Evolutionary conservation across 2,888 invertebrate species (phyloP), one percentile per base, ranked within the genome.

Genomic region (Laothoe populi): DNA sequence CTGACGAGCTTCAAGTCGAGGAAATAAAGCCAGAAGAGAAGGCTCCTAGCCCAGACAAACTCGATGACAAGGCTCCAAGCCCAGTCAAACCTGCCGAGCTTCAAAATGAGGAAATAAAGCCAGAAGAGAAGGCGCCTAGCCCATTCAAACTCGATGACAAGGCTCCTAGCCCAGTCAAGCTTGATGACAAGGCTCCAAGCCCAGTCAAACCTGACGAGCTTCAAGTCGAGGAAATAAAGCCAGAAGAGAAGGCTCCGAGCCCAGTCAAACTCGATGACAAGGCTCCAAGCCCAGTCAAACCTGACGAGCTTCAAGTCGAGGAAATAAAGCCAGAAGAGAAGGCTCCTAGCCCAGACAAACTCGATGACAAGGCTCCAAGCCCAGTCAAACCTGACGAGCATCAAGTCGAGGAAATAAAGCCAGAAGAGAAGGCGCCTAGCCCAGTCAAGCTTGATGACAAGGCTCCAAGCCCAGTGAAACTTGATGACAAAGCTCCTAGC

Each of bases 61-160:
- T 42, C 1, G 65, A 65, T 1, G 66, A 71, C 0, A 71, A 66
- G 21, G 35, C 19, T 11, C 19, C 60, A 0, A 70, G 67, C 13
- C 53, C 44, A 0, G 42, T 44, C 38, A 38, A 38, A 11, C 38
- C 38, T 10, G 38, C 4, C 11, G 38, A 38, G 26, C 26, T 26
- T 26, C 4, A 26, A 26, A 26, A 26, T 3, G 7, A 26, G 7
- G 26, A 26, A 3, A 26, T 26, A 4, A 57, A 46, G 13, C 8
- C 10, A 2, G 61, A 46, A 7, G 59, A 63, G 1, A 59, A 46
- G 42, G 58, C 38, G 0, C 21, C 58, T 11, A 42, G 46, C 49
- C 38, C 48, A 35, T n/a, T 42, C 13, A 26, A 57, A 16, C 40
- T 26, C 0, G 59, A 31, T 10, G 63, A 64, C 0, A 64, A 64